These are phyloP conservation scores for Poecile montanus DNA, from an alignment of 2,797 vertebrate species.

Conservation along the genomic window DNA sequence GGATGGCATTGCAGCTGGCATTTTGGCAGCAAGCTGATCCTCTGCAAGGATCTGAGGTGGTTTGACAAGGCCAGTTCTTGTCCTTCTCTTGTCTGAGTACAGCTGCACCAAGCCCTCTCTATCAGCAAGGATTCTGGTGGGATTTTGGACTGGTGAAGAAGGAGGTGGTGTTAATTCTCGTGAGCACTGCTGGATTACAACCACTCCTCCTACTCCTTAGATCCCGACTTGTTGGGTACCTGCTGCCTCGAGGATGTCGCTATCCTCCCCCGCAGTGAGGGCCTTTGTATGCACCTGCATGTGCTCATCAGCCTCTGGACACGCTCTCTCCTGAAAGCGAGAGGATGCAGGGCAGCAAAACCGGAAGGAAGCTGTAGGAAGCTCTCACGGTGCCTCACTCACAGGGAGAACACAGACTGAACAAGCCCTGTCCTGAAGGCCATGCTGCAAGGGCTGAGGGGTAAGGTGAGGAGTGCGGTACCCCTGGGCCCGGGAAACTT, in stretches of 20 bases:
- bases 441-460: neutral
- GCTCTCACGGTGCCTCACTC: accelerated
- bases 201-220: neutral
- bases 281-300: accelerated
- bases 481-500: accelerated
- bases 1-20: neutral
- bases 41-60: neutral
- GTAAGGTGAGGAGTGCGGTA: accelerated
- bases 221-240: neutral
- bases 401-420: neutral
- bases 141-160: neutral
- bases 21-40: neutral
- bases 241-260: neutral
- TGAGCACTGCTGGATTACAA: neutral
- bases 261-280: neutral
- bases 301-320: neutral
- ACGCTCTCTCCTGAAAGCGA: no score
- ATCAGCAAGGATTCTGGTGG: neutral
- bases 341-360: neutral
- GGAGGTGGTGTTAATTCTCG: neutral
- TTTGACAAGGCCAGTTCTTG: neutral
- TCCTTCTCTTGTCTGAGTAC: neutral
- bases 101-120: neutral
- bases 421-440: neutral
- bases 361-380: accelerated